phyloP scores from a whole-genome alignment of 2,797 vertebrate genomes.

The Diglossa cyanea region DNA sequence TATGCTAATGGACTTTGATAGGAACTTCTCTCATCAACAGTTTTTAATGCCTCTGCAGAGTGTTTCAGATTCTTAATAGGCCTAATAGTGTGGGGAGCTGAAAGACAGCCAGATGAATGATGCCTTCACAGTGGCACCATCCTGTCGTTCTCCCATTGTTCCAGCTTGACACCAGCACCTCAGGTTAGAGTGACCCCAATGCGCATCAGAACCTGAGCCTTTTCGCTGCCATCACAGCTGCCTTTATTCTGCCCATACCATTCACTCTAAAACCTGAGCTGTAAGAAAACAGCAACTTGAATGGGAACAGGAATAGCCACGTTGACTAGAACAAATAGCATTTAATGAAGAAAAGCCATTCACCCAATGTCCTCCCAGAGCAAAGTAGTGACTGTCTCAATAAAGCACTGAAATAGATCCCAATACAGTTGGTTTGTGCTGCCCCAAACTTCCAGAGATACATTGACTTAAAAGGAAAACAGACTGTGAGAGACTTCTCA shows the following conservation, averaged over 20 bases:
- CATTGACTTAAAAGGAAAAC: not conserved
- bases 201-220: not conserved
- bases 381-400: not conserved
- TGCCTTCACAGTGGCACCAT: not conserved
- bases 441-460: not conserved
- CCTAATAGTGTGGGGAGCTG: not conserved
- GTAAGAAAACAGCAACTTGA: not conserved
- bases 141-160: not conserved
- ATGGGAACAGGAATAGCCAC: not conserved
- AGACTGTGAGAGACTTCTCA: not conserved
- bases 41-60: slow-evolving; percentile 25
- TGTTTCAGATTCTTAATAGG: slow-evolving; percentile 14
- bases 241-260: not conserved
- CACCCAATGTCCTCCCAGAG: not conserved
- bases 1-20: slow-evolving; percentile 42
- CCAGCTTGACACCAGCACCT: not conserved
- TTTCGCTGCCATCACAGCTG: not conserved
- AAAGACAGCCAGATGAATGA: slow-evolving; percentile 10
- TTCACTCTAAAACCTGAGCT: not conserved
- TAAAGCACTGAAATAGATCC: not conserved
- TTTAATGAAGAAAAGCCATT: not conserved
- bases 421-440: not conserved
- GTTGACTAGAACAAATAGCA: not conserved
- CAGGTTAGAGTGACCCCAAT: not conserved
- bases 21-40: slow-evolving; percentile 15